Base-by-base conservation (phyloP, 2,113 vertebrate species). In the Atherinomorus stipes region DNA sequence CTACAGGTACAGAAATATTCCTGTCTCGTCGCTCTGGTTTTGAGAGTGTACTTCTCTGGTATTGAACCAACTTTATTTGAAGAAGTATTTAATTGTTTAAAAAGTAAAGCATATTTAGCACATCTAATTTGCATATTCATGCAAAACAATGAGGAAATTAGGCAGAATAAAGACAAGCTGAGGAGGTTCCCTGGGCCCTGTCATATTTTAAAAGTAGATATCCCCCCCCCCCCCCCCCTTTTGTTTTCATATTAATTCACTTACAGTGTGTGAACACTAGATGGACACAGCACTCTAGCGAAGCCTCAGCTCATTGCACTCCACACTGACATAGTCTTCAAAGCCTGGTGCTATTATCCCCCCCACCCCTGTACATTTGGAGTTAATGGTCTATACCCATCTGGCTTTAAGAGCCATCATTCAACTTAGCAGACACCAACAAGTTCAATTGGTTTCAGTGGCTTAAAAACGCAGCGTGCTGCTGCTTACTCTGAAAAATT, bases 331-430 rank as follows among this genome's bases (percentile, higher is more conserved):
- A 61, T 34, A 34, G 75, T 81, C 40, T 50, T 79, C 61, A 75
- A 44, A 47, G 45, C 23, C 49, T 47, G 34, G 53, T 21, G 58
- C 66, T 58, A 34, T 34, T 9, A 34, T 47, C 58, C 38, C 28
- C 4, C 16, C 2, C 6, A 7, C 34, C 15, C 22, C 70, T 47
- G 22, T 83, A 54, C 72, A 71, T 79, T 71, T 73, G 44, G 73
- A 86, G 66, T 86, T 87, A 88, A 90, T 91, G 85, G 73, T 76
- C 87, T 87, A 67, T 85, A 76, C 57, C 70, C 62, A 64, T 83
- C 45, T 2, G 18, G 28, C 61, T 67, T 74, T 73, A 34, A 71
- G 65, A 37, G 60, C 74, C 72, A 87, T 91, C 80, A 69, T 86
- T 91, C 80, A 88, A 49, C n/a, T 69, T 28, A 31, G 25, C 71